A percentile compares a stretch with the other conserved stretches of the same genome.
These are phyloP conservation scores for Drosophila lacertosa DNA, from an alignment of 1,140 invertebrate species.

Conservation along the genomic window DNA sequence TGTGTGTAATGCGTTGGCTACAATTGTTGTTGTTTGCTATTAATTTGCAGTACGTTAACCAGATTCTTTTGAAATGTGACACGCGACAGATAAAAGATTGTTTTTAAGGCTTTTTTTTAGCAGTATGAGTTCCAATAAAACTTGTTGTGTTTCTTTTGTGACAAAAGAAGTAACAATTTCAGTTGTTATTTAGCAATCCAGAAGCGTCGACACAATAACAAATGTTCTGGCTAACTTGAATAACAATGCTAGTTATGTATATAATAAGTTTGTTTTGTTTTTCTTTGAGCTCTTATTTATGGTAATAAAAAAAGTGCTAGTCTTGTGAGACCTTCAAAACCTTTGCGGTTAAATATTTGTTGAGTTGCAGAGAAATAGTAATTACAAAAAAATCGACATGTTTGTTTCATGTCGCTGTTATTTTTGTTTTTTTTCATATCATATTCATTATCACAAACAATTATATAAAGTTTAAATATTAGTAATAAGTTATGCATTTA, in stretches of 20 bases:
- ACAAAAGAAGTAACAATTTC: not conserved
- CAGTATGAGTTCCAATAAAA: not conserved
- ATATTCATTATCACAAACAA: constrained; percentile 77
- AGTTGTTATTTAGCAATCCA: not conserved
- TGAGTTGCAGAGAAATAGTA: constrained; percentile 72
- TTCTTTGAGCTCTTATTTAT: constrained; percentile 39
- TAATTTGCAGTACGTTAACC: constrained; percentile 38
- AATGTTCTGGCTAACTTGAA: constrained; percentile 13
- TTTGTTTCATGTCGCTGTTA: constrained; percentile 11
- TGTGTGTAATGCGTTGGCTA: constrained; percentile 43
- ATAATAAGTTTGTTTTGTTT: constrained; percentile 13
- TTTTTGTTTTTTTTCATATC: constrained; percentile 34
- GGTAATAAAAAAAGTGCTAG: constrained; percentile 74
- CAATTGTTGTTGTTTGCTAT: constrained; percentile 52
- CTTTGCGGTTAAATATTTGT: constrained; percentile 57
- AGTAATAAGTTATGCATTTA: constrained; percentile 66
- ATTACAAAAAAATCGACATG: constrained; percentile 66
- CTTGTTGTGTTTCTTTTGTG: not conserved
- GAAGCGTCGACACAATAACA: not conserved
- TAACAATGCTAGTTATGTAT: constrained; percentile 34
- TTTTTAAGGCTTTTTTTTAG: not conserved
- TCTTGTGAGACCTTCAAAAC: constrained; percentile 51
- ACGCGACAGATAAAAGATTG: not conserved
- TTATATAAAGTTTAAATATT: constrained; percentile 77
- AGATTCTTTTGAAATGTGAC: constrained; percentile 7